Percentiles rank a stretch among this genome's conserved stretches.
Evolutionary conservation across 2,797 vertebrate genomes (phyloP).

Genomic region (Lepilemur ruficaudatus): DNA sequence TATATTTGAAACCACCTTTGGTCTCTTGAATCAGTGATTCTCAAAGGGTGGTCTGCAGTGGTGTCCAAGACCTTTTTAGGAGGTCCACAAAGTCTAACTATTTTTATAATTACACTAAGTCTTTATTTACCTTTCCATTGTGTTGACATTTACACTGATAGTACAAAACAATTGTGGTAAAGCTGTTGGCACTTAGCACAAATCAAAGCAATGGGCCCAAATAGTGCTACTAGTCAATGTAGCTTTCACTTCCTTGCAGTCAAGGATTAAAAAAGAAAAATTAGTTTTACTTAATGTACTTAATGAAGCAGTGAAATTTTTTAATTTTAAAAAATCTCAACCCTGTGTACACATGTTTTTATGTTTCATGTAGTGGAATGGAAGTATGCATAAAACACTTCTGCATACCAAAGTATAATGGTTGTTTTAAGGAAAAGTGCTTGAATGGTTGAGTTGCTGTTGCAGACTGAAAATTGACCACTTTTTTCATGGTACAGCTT

Average conservation of each 20-base stretch:
- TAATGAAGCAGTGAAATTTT: not conserved
- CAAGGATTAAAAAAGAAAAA: not conserved
- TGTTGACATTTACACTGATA: not conserved
- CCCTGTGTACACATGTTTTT: not conserved
- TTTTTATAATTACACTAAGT: not conserved
- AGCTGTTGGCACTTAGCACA: not conserved
- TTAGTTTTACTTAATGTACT: not conserved
- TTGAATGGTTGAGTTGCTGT: not conserved
- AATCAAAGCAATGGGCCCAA: not conserved
- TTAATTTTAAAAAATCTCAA: not conserved
- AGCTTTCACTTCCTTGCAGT: not conserved
- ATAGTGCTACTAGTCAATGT: not conserved
- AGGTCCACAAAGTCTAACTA: not conserved
- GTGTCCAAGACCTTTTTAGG: not conserved
- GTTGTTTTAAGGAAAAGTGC: not conserved
- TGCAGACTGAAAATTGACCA: not conserved
- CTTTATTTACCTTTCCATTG: not conserved
- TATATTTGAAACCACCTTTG: conserved; percentile 19
- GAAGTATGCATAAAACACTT: not conserved
- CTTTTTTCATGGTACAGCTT: not conserved
- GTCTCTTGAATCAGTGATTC: not conserved
- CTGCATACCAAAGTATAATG: not conserved
- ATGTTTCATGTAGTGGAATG: not conserved
- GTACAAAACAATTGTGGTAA: not conserved
- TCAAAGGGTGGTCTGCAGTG: not conserved